Evolutionary conservation across 1,140 invertebrate species (phyloP), one percentile per base, ranked within the genome.

Genomic region (Papilio polyxenes): DNA sequence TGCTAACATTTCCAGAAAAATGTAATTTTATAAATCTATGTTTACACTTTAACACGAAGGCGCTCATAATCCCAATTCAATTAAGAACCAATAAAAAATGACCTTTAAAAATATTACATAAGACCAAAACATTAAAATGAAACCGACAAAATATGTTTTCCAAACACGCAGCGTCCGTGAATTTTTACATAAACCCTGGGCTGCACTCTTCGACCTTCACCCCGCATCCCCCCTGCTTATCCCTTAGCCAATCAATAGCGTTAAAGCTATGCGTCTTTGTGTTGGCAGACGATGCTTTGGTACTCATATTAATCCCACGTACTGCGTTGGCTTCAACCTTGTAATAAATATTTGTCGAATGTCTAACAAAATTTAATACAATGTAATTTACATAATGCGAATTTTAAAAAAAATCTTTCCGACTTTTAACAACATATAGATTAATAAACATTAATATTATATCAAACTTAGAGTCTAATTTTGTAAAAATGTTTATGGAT

Each of bases 81-180:
- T 37, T 37, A 40, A 72, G 23, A 72, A 40, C 4, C 11, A 72
- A 72, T 72, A 37, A 72, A 15, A 37, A 72, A 72, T 9, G 17
- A 72, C 62, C 62, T 65, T 13, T 31, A 65, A 31, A 31, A 23
- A 53, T 53, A 53, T 65, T 65, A 65, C 23, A 31, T 72, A 72
- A 72, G 7, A 59, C 65, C 31, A 72, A 72, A 37, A 72, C 2
- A 72, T 13, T 37, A 72, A 37, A 11, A 40, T 65, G 23, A 65
- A 65, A 65, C 62, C 9, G 23, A 65, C 9, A 13, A 37, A 72
- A 72, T 72, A 37, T 40, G 65, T 15, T 37, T 72, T 10, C 5
- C 65, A 72, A 72, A 72, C 65, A 72, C 65, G 65, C 65, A 72
- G 65, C 31, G 65, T 15, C 65, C 65, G 65, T 72, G 65, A 72